Conservation (phyloP, 2,113 vertebrate genomes). For the Lasiurus cinereus region DNA sequence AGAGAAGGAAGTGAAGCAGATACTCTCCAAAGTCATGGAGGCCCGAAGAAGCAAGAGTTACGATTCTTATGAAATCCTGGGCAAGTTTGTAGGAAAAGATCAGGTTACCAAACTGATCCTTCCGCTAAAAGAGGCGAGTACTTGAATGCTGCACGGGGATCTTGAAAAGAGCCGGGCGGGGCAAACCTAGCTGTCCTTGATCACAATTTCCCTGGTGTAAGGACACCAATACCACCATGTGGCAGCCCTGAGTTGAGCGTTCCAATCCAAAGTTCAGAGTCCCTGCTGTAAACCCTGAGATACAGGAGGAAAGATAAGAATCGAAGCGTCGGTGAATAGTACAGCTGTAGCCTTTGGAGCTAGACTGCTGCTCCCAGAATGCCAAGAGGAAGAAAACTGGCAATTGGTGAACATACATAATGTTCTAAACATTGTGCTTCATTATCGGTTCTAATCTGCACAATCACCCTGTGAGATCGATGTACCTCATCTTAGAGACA, state of each 20-base stretch:
- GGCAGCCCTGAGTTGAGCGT: not conserved
- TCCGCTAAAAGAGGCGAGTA: slow-evolving; percentile 96
- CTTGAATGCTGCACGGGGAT: not conserved
- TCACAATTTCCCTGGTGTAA: not conserved
- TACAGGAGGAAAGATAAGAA: not conserved
- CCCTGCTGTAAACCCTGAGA: not conserved
- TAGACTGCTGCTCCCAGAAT: not conserved
- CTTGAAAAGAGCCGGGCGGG: not conserved
- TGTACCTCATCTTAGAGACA: not conserved
- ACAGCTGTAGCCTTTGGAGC: not conserved
- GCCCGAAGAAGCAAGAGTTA: slow-evolving; percentile 97
- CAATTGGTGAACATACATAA: not conserved
- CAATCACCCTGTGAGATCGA: not conserved
- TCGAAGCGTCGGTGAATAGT: not conserved
- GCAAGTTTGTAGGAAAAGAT: slow-evolving; percentile 92
- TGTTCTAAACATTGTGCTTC: not conserved
- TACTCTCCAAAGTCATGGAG: slow-evolving; percentile 98
- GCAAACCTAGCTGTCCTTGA: not conserved
- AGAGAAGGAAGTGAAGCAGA: slow-evolving; percentile 97
- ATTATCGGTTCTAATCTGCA: not conserved
- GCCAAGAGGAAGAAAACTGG: not conserved
- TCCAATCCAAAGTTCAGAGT: not conserved
- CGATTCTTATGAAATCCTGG: slow-evolving; percentile 96
- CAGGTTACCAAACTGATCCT: slow-evolving; percentile 93
- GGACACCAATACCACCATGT: not conserved